phyloP scores from a whole-genome alignment of 2,113 vertebrate species.

The Origma solitaria region DNA sequence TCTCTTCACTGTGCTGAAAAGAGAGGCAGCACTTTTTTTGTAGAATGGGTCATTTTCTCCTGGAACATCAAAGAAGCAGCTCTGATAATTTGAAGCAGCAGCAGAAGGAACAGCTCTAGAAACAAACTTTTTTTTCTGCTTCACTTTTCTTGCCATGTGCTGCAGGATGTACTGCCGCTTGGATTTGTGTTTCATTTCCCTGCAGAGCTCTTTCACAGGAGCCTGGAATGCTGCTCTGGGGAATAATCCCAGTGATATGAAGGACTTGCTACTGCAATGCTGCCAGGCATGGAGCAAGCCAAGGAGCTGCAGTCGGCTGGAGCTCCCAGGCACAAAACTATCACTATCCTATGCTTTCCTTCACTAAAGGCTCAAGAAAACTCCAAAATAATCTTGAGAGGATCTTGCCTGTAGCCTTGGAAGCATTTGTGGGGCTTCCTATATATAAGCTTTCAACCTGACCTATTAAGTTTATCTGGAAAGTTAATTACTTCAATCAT shows the following conservation, averaged over 20 bases:
- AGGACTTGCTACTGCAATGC: neutral
- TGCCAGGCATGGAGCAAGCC: neutral
- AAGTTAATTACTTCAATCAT: neutral
- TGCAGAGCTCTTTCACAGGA: neutral
- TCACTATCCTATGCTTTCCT: neutral
- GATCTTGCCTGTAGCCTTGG: neutral
- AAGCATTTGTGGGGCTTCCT: neutral
- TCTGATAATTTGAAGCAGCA: neutral
- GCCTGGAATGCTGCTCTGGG: neutral
- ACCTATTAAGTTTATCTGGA: neutral
- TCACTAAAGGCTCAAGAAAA: neutral
- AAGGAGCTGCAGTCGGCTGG: accelerated
- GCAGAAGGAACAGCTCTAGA: neutral
- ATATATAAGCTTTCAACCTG: neutral
- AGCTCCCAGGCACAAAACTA: neutral
- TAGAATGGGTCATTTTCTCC: neutral
- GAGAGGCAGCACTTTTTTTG: neutral
- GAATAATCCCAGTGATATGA: neutral
- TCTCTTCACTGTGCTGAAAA: neutral
- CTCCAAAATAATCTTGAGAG: neutral
- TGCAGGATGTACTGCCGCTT: neutral
- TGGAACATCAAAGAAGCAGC: neutral
- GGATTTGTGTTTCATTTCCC: neutral
- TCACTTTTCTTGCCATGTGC: neutral
- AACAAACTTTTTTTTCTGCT: neutral